Evolutionary conservation across 2,113 vertebrate genomes (phyloP), one percentile per base, ranked within the genome.

Genomic region (Triplophysa rosa): DNA sequence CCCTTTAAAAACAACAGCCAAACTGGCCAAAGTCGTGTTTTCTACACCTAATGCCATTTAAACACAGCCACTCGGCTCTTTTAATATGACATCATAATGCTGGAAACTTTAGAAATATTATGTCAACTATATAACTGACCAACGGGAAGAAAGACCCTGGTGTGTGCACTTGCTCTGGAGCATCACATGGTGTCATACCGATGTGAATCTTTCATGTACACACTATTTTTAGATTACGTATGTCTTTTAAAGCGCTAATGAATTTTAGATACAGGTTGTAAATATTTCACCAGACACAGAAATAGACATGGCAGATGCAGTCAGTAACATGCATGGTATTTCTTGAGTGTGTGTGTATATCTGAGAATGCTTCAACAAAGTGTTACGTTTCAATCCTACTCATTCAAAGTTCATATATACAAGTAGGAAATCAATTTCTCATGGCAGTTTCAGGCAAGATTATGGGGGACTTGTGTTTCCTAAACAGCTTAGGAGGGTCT

Each of bases 181-280:
- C 12, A 67, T 65, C 42, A 29, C 1, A 65, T 11, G 6, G 54
- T 74, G 84, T 89, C 77, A 67, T 82, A 84, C 82, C 33, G n/a
- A 66, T 33, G 83, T 90, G 45, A 89, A 92, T 90, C 82, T 90
- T 93, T 91, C 54, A 90, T 86, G 70, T 40, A 68, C 40, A 58
- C 80, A 59, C 64, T 82, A 90, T 90, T 91, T 92, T 87, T 90
- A 86, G 89, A 83, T 49, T 21, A 19, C 29, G 47, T n/a, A 78
- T 82, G 67, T 82, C 83, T 85, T 80, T 86, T 42, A 58, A 40
- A 84, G 66, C 12, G 6, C 80, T 81, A 68, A 79, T 89, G 78
- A 88, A 91, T 90, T 88, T 88, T 84, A 69, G 81, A 92, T 89
- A 70, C 37, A 61, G 26, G 59, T 72, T 49, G 67, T 92, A 82